Base-by-base conservation (phyloP, 2,797 vertebrate genomes). In the Oreochromis mossambicus region DNA sequence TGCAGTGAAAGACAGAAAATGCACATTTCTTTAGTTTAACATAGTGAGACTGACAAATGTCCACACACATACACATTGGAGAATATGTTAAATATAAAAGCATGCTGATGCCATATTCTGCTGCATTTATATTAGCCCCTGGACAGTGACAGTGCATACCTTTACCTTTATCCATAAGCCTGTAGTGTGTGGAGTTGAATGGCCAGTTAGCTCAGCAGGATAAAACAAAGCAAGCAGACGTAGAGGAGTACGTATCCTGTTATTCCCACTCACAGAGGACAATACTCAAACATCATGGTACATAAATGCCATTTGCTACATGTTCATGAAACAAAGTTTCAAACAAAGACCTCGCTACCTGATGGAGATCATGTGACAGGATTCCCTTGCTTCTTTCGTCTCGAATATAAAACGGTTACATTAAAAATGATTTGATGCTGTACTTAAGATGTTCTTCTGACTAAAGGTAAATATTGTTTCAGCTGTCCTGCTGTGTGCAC, bases 1-100 rank as follows among this genome's bases (percentile, higher is more conserved):
- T 58, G 29, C 56, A 58, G 56, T 10, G 29, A 6, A 34, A 58
- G 29, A 32, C 0, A 58, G 29, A 0, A 34, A 58, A 15, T 32
- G 29, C 5, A 58, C 29, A 58, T 58, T 32, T 58, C 29, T 58
- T 32, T 58, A 32, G 26, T 10, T 29, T 58, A 58, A 11, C 56
- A 58, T 14, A 10, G 6, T 6, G 15, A 58, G 8, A 10, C 15
- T 32, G 55, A 58, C 26, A 56, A 17, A 32, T 32, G 55, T 32
- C 8, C 55, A 58, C 5, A 17, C 26, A 58, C 1, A 58, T 32
- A 17, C 26, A 32, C 26, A 58, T 8, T 0, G 55, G 1, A 10
- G 15, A 58, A 58, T 58, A 15, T 58, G 55, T 58, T 6, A 58
- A 58, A 32, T 10, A 32, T 32, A 4, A 58, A 58, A 19, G 55